Evolutionary conservation across 92 coral and sea anemone genomes (phyloP).

Genomic region (Palythoa grandiflora): DNA sequence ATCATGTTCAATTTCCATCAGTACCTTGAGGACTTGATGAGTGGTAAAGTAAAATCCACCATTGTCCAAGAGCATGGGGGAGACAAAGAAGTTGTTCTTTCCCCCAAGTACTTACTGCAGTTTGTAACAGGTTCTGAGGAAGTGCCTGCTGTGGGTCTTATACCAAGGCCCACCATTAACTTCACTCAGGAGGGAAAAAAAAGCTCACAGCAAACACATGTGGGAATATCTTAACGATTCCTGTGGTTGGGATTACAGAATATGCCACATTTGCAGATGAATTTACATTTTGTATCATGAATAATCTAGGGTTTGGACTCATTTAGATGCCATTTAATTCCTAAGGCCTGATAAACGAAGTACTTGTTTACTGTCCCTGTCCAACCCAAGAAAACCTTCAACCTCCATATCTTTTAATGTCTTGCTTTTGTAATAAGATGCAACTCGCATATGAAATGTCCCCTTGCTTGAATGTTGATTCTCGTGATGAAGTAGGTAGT

Average conservation of each 20-base stretch:
- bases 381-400: conserved; percentile 23
- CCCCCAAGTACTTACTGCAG: conserved; percentile 50
- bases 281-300: conserved; percentile 42
- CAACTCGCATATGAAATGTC: background rate
- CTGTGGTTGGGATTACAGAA: conserved; percentile 21
- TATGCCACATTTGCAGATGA: conserved; percentile 29
- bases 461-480: background rate
- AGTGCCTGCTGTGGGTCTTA: conserved; percentile 57
- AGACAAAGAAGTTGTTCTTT: conserved; percentile 52
- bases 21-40: conserved; percentile 32
- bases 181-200: background rate
- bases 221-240: conserved; percentile 14
- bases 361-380: conserved; percentile 14
- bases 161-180: conserved; percentile 45
- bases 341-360: conserved; percentile 17
- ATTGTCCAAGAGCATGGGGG: background rate
- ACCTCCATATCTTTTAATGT: conserved; percentile 8
- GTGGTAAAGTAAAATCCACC: background rate
- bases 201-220: conserved; percentile 44
- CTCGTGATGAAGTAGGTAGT: background rate
- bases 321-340: conserved; percentile 17
- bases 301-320: conserved; percentile 33
- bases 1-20: conserved; percentile 49
- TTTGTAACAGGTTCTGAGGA: conserved; percentile 59
- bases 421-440: conserved; percentile 9